A percentile compares a stretch with the other conserved stretches of the same genome.
Evolutionary conservation across 2,888 invertebrate species (phyloP).

Genomic region (Ornithoptera priamus): DNA sequence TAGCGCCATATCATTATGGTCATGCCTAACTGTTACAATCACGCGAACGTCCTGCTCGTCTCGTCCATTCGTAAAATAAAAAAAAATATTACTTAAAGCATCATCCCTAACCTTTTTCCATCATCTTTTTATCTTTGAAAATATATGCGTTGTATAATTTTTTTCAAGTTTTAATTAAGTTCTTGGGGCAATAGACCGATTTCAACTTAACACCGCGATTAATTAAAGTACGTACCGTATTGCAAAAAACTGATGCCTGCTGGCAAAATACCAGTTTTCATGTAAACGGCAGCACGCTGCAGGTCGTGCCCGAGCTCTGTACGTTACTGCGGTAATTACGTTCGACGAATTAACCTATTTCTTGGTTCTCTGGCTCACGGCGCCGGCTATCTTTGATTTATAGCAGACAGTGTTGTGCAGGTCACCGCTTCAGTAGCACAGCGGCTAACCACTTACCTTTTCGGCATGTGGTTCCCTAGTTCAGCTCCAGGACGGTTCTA

Average conservation of each 20-base stretch:
- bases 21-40: too few relatives aligned
- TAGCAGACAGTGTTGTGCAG: not conserved
- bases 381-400: constrained; percentile 47
- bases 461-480: too few relatives aligned
- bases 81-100: too few relatives aligned
- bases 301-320: constrained; percentile 16
- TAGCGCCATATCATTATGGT: too few relatives aligned
- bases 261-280: constrained; percentile 22
- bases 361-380: constrained; percentile 45
- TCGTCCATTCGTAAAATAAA: too few relatives aligned
- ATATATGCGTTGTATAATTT: too few relatives aligned
- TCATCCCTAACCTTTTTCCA: too few relatives aligned
- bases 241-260: constrained; percentile 12
- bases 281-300: constrained; percentile 13
- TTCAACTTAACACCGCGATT: constrained; percentile 5
- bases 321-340: constrained; percentile 25
- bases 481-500: too few relatives aligned
- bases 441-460: too few relatives aligned
- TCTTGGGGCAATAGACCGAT: not conserved
- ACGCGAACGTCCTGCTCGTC: too few relatives aligned
- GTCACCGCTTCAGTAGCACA: too few relatives aligned
- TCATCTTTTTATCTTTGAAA: too few relatives aligned
- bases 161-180: constrained; percentile 28
- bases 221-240: constrained; percentile 19
- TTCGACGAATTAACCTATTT: constrained; percentile 24